Base-by-base conservation (phyloP, 2,797 vertebrate species). In the Apogon hyalosoma region DNA sequence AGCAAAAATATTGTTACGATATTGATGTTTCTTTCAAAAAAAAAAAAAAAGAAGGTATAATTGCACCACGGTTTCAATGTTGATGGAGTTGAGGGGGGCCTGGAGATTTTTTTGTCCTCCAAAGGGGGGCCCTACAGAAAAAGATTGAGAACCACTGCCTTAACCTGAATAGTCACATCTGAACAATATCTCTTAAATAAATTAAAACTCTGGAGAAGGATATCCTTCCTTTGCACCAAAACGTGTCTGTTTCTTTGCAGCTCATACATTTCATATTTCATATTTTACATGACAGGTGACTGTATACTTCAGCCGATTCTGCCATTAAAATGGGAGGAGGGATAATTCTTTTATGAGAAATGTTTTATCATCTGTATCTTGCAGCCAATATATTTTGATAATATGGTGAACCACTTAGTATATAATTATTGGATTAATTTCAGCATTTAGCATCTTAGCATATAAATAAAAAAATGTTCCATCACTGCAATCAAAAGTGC, bases 391-490 rank as follows among this genome's bases (percentile, higher is more conserved):
- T 53, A 58, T 64, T 77, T 54, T 63, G n/a, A 74, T 19, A 41
- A 79, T n/a, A 50, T 59, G 31, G 60, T 42, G 65, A 78, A 19
- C 21, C 62, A 69, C 74, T 47, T 49, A 69, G 47, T 63, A 46
- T 18, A 7, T 40, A 43, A 41, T 28, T 54, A 63, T 49, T 66
- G 5, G 4, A 56, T 77, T 28, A 69, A 58, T 57, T 45, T 77
- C 59, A n/a, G 63, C 60, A 43, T 69, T 48, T 63, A 13, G 28
- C 33, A 46, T 77, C 12, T 45, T 75, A 70, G 65, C 53, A 60
- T 58, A 73, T 41, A 79, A 76, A 28, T 3, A 28, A 4, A 28
- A 86, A 75, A 50, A 77, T 8, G 79, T 63, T 53, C 57, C 6
- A 46, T 58, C 18, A n/a, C 39, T 41, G n/a, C 36, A 45, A 55